These are phyloP conservation scores for Arctopsyche grandis DNA, from an alignment of 1,140 invertebrate species.

Conservation along the genomic window DNA sequence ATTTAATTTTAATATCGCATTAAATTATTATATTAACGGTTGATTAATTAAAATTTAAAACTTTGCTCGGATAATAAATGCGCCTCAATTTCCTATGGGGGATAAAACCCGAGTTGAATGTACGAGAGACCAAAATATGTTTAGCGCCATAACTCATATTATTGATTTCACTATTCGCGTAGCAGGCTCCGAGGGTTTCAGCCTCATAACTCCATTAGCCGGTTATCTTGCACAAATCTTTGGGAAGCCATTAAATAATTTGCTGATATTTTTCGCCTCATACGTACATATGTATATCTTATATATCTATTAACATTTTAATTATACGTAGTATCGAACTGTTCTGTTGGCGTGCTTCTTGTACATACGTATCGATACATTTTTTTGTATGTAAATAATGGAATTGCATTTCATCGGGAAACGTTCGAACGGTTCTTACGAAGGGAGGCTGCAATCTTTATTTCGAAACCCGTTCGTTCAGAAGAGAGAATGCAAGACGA, in stretches of 20 bases:
- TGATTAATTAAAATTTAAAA: constrained; percentile 5
- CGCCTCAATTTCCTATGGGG: background rate
- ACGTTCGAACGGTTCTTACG: background rate
- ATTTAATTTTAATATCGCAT: too few relatives aligned
- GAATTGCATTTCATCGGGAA: too few relatives aligned
- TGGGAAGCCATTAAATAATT: constrained; percentile 24
- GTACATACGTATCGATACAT: too few relatives aligned
- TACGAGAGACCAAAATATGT: constrained; percentile 28
- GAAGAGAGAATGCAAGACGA: constrained; percentile 35
- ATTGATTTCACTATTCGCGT: constrained; percentile 38
- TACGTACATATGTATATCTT: too few relatives aligned
- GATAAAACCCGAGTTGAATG: constrained; percentile 31
- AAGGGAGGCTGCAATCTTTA: background rate
- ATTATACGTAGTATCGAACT: too few relatives aligned
- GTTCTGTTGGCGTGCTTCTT: too few relatives aligned
- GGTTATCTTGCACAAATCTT: constrained; percentile 23
- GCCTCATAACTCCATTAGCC: constrained; percentile 23
- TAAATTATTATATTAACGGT: background rate
- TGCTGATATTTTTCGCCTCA: constrained; percentile 2
- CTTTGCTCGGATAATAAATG: background rate
- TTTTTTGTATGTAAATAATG: too few relatives aligned
- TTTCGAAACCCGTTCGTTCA: background rate
- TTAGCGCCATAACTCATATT: constrained; percentile 40
- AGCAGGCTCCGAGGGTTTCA: constrained; percentile 25
- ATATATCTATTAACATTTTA: too few relatives aligned